Evolutionary conservation across 35 echinoderm and acorn worm genomes (phyloP).

Genomic region (Ophioderma brevispina): DNA sequence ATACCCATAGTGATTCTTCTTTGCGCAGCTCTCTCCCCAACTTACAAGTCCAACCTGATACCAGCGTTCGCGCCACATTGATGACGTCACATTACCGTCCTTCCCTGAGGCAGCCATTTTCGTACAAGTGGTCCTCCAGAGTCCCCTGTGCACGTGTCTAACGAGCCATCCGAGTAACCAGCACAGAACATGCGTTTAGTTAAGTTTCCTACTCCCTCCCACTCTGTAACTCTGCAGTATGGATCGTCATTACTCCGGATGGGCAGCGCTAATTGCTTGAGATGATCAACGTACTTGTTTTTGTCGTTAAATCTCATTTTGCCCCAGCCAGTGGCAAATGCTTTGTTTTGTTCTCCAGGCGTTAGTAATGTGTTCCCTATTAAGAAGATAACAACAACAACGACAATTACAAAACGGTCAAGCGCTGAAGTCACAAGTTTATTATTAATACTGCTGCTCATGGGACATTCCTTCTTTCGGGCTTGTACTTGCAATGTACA

Average conservation of each 20-base stretch:
- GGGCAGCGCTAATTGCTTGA: conserved; percentile 51
- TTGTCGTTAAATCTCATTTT: background rate
- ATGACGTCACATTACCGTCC: background rate
- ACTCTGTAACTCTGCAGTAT: background rate
- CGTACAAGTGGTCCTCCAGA: conserved; percentile 71
- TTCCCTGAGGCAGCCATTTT: background rate
- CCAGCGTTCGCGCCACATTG: conserved; percentile 20
- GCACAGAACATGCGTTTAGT: conserved; percentile 58
- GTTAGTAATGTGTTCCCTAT: background rate
- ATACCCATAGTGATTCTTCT: conserved; percentile 58
- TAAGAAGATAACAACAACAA: no score
- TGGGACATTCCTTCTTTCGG: no score
- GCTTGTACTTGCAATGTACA: no score
- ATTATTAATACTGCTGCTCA: no score
- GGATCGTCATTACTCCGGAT: background rate
- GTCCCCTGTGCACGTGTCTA: conserved; percentile 69
- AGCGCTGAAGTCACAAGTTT: no score
- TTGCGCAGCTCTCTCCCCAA: conserved; percentile 68
- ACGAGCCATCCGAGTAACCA: conserved; percentile 29
- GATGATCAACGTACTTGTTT: background rate
- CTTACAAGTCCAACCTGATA: conserved; percentile 68
- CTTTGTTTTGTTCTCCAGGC: background rate
- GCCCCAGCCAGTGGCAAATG: background rate
- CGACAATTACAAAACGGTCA: no score
- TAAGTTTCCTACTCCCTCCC: background rate